Evolutionary conservation across 2,888 invertebrate species (phyloP).

Genomic region (Sisyra terminalis): DNA sequence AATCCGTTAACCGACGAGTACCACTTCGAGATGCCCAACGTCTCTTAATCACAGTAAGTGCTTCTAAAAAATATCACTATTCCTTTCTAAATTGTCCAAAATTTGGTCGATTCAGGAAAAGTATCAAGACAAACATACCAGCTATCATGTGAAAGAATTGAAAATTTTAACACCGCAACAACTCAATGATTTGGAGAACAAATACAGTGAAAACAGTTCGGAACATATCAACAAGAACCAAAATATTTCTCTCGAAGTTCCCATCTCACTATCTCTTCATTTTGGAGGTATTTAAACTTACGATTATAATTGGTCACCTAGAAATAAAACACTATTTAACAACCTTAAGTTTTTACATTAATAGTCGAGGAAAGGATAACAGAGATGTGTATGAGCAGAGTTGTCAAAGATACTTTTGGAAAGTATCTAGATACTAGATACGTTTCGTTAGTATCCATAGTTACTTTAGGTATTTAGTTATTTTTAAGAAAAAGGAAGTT

Average conservation of each 20-base stretch:
- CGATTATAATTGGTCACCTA: no score
- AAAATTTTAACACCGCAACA: slow-evolving; percentile 32
- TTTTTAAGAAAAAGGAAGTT: no score
- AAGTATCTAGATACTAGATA: no score
- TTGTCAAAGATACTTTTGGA: no score
- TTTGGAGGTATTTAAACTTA: slow-evolving; percentile 6
- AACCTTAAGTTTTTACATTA: no score
- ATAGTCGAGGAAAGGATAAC: no score
- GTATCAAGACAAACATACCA: slow-evolving; percentile 57
- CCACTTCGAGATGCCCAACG: slow-evolving; percentile 57
- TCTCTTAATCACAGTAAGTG: slow-evolving; percentile 54
- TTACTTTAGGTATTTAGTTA: no score
- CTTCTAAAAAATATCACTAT: background rate
- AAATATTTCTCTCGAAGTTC: background rate
- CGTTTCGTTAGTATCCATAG: no score
- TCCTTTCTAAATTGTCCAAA: no score
- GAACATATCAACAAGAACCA: no score
- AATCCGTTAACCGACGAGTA: slow-evolving; percentile 52
- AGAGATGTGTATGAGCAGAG: no score
- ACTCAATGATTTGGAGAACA: slow-evolving; percentile 27
- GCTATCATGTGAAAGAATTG: slow-evolving; percentile 45
- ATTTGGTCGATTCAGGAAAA: slow-evolving; percentile 59
- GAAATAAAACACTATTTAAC: no score
- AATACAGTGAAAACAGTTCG: background rate
- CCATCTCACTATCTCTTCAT: slow-evolving; percentile 5